These are phyloP conservation scores for Stomorhina lunata DNA, from an alignment of 2,888 invertebrate genomes.

Conservation along the genomic window DNA sequence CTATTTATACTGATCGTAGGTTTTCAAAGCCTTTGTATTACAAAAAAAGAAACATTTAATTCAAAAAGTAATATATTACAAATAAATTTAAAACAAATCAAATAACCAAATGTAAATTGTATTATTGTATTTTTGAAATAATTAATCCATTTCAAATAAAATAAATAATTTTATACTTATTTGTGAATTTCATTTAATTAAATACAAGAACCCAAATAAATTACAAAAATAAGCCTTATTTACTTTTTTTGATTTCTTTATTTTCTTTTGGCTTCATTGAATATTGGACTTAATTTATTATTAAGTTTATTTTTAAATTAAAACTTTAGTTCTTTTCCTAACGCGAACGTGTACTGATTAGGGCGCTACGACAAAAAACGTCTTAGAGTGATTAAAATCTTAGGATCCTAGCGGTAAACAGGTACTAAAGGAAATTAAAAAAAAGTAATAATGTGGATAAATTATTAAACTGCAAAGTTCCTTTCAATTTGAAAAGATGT, in stretches of 20 bases:
- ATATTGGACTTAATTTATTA: not conserved
- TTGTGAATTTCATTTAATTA: conserved; percentile 43
- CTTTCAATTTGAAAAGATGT: too few relatives aligned
- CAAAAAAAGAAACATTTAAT: not conserved
- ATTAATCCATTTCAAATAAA: not conserved
- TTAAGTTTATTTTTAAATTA: not conserved
- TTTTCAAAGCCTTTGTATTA: not conserved
- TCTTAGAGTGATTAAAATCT: not conserved
- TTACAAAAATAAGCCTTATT: conserved; percentile 2
- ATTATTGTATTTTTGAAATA: not conserved
- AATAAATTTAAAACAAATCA: not conserved
- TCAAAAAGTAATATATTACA: too few relatives aligned
- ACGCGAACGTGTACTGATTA: conserved; percentile 14
- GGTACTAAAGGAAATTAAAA: too few relatives aligned
- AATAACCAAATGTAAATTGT: not conserved
- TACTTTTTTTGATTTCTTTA: not conserved
- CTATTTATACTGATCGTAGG: too few relatives aligned
- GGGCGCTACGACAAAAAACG: not conserved
- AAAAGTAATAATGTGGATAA: too few relatives aligned
- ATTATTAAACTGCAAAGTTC: too few relatives aligned
- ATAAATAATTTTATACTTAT: conserved; percentile 23
- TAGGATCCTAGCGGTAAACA: not conserved
- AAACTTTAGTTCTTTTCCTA: conserved; percentile 36
- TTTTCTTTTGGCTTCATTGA: not conserved
- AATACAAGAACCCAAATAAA: conserved; percentile 37